phyloP scores from a whole-genome alignment of 2,888 invertebrate genomes.

The Catotricha subobsoleta region DNA sequence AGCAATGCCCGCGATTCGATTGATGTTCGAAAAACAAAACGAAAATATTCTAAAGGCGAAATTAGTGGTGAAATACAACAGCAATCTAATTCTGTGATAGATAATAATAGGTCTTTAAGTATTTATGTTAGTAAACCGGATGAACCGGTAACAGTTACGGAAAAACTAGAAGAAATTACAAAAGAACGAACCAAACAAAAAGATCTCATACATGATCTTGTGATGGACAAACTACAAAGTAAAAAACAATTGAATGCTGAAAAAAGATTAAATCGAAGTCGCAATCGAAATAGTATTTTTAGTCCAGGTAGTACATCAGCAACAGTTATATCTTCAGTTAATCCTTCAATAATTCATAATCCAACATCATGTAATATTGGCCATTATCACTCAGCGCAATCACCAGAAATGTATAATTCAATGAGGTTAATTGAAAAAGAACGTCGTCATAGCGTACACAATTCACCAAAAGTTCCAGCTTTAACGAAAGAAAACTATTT shows the following conservation, averaged over 20 bases:
- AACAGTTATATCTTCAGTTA: not conserved
- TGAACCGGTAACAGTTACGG: slow-evolving; percentile 37
- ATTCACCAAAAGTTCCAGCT: not conserved
- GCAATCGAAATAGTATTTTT: slow-evolving; percentile 25
- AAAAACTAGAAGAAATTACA: slow-evolving; percentile 57
- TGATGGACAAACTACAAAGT: slow-evolving; percentile 57
- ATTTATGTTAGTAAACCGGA: slow-evolving; percentile 8
- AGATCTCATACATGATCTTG: slow-evolving; percentile 62
- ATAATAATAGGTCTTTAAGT: slow-evolving; percentile 14
- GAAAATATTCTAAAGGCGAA: slow-evolving; percentile 33
- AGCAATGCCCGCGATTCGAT: slow-evolving; percentile 50
- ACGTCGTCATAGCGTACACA: slow-evolving; percentile 1
- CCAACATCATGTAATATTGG: not conserved
- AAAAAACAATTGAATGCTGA: slow-evolving; percentile 45
- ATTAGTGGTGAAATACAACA: slow-evolving; percentile 1
- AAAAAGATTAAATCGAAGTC: slow-evolving; percentile 39
- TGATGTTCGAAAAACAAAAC: slow-evolving; percentile 39
- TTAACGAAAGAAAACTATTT: not conserved
- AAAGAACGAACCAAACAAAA: slow-evolving; percentile 69
- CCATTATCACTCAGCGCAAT: not conserved
- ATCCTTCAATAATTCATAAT: not conserved
- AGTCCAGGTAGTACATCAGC: slow-evolving; percentile 1
- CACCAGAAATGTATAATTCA: not conserved
- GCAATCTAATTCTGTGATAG: slow-evolving; percentile 21
- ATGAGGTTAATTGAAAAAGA: not conserved